Base-by-base conservation (phyloP, 2,888 invertebrate genomes). In the Amblyjoppa fuscipennis region DNA sequence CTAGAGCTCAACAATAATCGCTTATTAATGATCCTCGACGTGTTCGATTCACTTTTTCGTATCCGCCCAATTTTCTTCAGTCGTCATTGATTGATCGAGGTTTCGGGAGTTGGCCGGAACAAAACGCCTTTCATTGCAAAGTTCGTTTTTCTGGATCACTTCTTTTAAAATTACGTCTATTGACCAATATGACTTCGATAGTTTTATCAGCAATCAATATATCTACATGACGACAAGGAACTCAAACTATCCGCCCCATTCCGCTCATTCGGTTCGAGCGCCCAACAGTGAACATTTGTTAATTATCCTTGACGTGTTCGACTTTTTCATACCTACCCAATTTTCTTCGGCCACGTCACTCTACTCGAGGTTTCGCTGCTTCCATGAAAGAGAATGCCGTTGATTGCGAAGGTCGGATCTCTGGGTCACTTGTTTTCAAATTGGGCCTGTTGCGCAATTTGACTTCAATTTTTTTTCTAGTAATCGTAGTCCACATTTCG, bases 1-100 rank as follows among this genome's bases (percentile, higher is more conserved):
- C 49, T 34, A 68, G 6, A 34, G 28, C 31, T 53, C 28, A 31
- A n/a, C 28, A 9, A n/a, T 53, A n/a, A 53, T 38, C 31, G 6
- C 0, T 71, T 53, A 71, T 53, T 71, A 53, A 53, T 34, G 25
- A 31, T 16, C n/a, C 0, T 34, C n/a, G 53, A 71, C n/a, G 7
- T 34, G 34, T 34, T 71, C 11, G 2, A 56, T 71, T 71, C 34
- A 53, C 45, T 16, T n/a, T 71, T 51, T 34, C 13, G 53, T n/a
- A 73, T 13, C 4, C 16, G n/a, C 5, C 61, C 61, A 34, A 61
- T 61, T 61, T 34, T 34, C 61, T 31, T 3, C 61, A 31, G 16
- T 7, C 13, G 11, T 13, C 20, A 20, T 61, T 16, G 28, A 28
- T 25, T 28, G 28, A 25, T 28, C 61, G 31, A 9, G 61, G 0